Evolutionary conservation across 2,113 vertebrate species (phyloP).

Genomic region (Rhadina sibilatrix): DNA sequence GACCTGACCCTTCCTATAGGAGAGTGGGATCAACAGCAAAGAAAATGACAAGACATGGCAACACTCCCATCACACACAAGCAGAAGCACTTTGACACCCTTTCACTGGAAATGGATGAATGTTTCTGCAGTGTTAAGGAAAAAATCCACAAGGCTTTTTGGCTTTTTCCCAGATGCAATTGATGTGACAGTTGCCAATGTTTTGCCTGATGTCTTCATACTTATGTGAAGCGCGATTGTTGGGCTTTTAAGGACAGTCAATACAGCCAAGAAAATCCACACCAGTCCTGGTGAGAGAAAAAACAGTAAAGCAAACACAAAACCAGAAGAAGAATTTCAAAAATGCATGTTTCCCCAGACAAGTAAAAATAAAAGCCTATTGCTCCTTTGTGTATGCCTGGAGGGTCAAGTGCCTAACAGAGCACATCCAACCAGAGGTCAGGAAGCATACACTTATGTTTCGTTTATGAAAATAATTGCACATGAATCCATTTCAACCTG

Average conservation of each 20-base stretch:
- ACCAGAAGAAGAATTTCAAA: neutral
- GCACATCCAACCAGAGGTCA: neutral
- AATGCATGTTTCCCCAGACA: neutral
- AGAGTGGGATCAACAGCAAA: neutral
- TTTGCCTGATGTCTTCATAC: neutral
- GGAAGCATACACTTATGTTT: neutral
- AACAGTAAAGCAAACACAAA: neutral
- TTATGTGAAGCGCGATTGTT: neutral
- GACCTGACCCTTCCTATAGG: neutral
- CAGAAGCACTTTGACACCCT: neutral
- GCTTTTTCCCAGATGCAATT: neutral
- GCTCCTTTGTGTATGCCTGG: neutral
- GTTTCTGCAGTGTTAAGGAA: slow-evolving; percentile 25
- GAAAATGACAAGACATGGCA: neutral
- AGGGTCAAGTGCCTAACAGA: neutral
- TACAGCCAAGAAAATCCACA: neutral
- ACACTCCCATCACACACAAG: neutral
- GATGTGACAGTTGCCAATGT: neutral
- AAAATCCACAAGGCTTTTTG: neutral
- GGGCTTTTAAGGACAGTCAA: neutral
- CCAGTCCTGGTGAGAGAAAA: neutral
- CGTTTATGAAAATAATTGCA: neutral
- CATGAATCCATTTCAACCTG: neutral
- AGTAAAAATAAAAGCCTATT: neutral
- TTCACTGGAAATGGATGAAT: slow-evolving; percentile 42